Conservation (phyloP, 2,888 invertebrate genomes). For the Rotaria sp. region DNA sequence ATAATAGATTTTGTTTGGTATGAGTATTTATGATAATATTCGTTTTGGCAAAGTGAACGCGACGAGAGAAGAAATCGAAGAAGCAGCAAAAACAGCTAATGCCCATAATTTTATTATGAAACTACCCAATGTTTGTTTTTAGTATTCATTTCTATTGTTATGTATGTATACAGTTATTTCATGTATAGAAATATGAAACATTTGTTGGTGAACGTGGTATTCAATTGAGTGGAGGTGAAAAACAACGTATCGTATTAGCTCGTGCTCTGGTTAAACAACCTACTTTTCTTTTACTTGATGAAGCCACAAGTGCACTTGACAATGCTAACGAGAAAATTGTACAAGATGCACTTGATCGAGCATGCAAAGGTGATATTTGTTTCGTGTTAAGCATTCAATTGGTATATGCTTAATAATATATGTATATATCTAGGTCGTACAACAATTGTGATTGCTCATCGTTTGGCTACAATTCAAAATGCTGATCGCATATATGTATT, state of each 20-base stretch:
- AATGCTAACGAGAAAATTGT: slow-evolving; percentile 77
- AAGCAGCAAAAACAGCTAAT: slow-evolving; percentile 84
- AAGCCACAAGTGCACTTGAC: slow-evolving; percentile 74
- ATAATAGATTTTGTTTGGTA: slow-evolving; percentile 78
- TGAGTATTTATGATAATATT: too few relatives aligned
- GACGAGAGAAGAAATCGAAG: slow-evolving; percentile 65
- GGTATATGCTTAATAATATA: too few relatives aligned
- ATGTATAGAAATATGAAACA: slow-evolving; percentile 55
- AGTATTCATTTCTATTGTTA: background rate
- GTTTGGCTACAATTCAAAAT: background rate
- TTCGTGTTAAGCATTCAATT: too few relatives aligned
- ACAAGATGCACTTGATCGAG: slow-evolving; percentile 5
- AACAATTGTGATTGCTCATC: slow-evolving; percentile 35
- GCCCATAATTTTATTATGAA: slow-evolving; percentile 73
- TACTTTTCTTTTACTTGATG: slow-evolving; percentile 60
- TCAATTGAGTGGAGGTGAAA: too few relatives aligned
- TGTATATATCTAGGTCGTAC: slow-evolving; percentile 26
- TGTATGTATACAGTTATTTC: background rate
- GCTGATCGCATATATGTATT: slow-evolving; percentile 34
- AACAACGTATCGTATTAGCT: too few relatives aligned
- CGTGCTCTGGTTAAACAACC: too few relatives aligned
- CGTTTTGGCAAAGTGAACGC: too few relatives aligned
- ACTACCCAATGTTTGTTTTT: slow-evolving; percentile 60
- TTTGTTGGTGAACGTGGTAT: too few relatives aligned
- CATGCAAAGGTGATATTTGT: background rate